These are phyloP conservation scores for Cephus spinipes DNA, from an alignment of 2,888 invertebrate species.

Conservation along the genomic window DNA sequence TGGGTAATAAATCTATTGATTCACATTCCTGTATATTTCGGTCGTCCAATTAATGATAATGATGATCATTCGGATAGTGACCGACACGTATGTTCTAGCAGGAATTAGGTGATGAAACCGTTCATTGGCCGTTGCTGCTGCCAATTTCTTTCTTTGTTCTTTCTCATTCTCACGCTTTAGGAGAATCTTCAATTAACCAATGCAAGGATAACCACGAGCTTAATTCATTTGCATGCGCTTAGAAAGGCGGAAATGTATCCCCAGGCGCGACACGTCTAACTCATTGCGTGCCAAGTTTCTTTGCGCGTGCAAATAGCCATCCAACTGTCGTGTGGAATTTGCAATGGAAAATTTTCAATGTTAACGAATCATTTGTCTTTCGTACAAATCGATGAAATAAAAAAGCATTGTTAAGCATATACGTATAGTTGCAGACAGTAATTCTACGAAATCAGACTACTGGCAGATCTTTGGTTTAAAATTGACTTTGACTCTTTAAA, in stretches of 20 bases:
- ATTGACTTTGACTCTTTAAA: neutral
- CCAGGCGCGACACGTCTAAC: neutral
- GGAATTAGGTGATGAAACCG: neutral
- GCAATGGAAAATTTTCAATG: neutral
- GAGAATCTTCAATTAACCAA: neutral
- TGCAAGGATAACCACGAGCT: neutral
- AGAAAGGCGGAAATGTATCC: constrained; percentile 50
- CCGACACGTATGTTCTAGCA: neutral
- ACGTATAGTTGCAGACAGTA: no score
- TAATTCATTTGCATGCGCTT: constrained; percentile 39
- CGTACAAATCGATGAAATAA: no score
- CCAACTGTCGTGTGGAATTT: neutral
- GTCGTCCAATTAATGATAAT: neutral
- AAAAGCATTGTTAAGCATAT: no score
- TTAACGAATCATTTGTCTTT: neutral
- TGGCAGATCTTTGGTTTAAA: neutral
- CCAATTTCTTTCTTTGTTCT: neutral
- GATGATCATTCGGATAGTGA: neutral
- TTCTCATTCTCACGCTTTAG: neutral
- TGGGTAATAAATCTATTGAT: neutral
- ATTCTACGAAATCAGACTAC: neutral
- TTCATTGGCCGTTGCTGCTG: neutral
- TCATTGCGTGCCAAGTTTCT: constrained; percentile 25
- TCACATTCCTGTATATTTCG: neutral
- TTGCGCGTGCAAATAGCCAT: constrained; percentile 14